These are phyloP conservation scores for Drosophila bunnanda DNA, from an alignment of 2,888 invertebrate genomes.

Conservation along the genomic window DNA sequence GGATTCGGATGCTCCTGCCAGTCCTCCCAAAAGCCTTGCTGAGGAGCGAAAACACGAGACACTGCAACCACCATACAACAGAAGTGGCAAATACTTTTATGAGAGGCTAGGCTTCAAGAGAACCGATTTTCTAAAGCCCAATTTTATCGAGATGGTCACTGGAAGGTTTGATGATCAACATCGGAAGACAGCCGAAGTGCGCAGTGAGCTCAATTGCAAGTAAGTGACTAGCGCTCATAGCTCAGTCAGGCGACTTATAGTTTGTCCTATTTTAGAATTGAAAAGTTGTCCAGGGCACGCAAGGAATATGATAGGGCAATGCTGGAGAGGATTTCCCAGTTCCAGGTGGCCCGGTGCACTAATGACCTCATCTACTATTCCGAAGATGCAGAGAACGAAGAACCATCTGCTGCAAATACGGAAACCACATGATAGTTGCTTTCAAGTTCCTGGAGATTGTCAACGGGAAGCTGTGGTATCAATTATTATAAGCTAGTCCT, in stretches of 20 bases:
- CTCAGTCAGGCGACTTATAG: not conserved
- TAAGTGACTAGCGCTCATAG: not conserved
- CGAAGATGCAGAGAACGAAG: not conserved
- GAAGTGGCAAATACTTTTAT: not conserved
- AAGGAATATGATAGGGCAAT: not conserved
- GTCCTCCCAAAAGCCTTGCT: not conserved
- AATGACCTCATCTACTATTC: not conserved
- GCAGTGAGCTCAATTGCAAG: not conserved
- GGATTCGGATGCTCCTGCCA: not conserved
- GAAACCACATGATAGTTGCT: conserved; percentile 84
- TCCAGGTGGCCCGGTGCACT: not conserved
- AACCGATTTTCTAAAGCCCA: not conserved
- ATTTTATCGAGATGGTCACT: not conserved
- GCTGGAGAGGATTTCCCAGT: not conserved
- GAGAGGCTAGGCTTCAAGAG: not conserved
- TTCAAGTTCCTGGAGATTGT: conserved; percentile 82
- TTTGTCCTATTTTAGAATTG: not conserved
- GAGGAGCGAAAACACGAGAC: not conserved
- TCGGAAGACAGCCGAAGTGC: fast-evolving
- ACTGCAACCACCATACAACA: not conserved
- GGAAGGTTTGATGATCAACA: not conserved
- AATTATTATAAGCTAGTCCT: not conserved
- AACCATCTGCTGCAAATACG: not conserved
- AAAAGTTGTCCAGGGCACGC: not conserved
- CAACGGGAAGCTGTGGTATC: not conserved